Conservation (phyloP, 2,113 vertebrate genomes). For the Myotis lucifugus region DNA sequence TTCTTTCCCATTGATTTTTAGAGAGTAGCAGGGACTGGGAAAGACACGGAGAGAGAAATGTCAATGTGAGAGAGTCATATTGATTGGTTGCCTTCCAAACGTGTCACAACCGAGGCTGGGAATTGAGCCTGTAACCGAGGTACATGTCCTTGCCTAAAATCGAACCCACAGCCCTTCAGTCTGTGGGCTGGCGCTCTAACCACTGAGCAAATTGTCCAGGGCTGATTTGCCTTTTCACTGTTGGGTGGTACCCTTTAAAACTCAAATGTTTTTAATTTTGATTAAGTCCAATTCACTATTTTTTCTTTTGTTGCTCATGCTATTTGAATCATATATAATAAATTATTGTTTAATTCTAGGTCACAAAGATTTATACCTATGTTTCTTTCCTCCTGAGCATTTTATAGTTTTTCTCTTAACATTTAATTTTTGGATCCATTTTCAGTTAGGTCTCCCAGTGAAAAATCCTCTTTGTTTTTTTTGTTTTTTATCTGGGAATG, state of each 20-base stretch:
- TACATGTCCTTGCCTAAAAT: too few relatives aligned
- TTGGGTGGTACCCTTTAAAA: not conserved
- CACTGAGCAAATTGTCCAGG: too few relatives aligned
- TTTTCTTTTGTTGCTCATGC: not conserved
- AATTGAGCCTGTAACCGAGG: too few relatives aligned
- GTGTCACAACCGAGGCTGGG: too few relatives aligned
- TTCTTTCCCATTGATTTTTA: too few relatives aligned
- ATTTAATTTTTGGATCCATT: not conserved
- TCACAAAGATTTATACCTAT: not conserved
- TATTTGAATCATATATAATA: not conserved
- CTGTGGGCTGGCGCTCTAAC: too few relatives aligned
- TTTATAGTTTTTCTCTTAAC: not conserved
- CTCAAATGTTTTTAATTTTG: not conserved
- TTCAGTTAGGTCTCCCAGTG: not conserved
- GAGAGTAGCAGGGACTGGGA: too few relatives aligned
- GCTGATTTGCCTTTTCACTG: not conserved
- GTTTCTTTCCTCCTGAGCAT: not conserved
- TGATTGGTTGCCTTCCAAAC: too few relatives aligned
- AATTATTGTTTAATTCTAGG: conserved; percentile 1
- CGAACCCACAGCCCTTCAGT: too few relatives aligned
- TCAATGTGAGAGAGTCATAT: too few relatives aligned
- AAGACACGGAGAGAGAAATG: too few relatives aligned
- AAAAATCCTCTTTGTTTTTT: not conserved
- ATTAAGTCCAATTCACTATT: not conserved
- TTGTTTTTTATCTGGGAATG: not conserved